Percentiles rank a stretch among this genome's conserved stretches.
These are phyloP conservation scores for Drosophila macrothrix DNA, from an alignment of 2,888 invertebrate genomes.

Conservation along the genomic window DNA sequence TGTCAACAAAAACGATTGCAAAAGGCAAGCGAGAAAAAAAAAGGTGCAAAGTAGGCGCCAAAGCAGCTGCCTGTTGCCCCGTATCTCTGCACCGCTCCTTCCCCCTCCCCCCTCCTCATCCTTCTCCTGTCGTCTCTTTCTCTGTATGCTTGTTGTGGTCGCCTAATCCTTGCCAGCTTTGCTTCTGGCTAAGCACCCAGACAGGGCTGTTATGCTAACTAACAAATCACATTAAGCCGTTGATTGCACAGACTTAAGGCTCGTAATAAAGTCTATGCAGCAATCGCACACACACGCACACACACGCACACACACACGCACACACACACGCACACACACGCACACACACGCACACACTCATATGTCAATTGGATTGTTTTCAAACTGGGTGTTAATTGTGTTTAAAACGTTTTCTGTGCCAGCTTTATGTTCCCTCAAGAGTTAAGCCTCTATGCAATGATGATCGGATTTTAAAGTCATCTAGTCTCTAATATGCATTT, in stretches of 20 bases:
- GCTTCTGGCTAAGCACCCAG: conserved; percentile 13
- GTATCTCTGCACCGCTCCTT: not conserved
- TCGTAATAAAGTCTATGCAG: conserved; percentile 17
- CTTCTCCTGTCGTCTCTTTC: not conserved
- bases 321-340: no score
- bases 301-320: not conserved
- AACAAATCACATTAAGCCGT: conserved; percentile 63
- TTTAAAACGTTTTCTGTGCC: not conserved
- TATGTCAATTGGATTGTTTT: conserved; percentile 8
- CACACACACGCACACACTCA: not conserved
- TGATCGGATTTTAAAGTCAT: not conserved
- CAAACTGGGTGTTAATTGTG: conserved; percentile 1
- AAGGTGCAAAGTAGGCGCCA: conserved; percentile 15
- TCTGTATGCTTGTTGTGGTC: conserved; percentile 33
- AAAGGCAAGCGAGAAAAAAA: conserved; percentile 20
- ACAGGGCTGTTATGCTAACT: conserved; percentile 29
- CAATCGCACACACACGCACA: not conserved
- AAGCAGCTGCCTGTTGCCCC: conserved; percentile 21
- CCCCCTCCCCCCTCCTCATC: no score
- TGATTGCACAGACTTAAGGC: conserved; percentile 50
- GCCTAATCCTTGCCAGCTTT: conserved; percentile 42
- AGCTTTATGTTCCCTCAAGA: not conserved
- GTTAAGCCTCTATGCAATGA: not conserved
- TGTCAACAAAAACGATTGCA: conserved; percentile 59
- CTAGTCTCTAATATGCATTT: not conserved